Evolutionary conservation across 2,797 vertebrate species (phyloP).

Genomic region (Picus viridis): DNA sequence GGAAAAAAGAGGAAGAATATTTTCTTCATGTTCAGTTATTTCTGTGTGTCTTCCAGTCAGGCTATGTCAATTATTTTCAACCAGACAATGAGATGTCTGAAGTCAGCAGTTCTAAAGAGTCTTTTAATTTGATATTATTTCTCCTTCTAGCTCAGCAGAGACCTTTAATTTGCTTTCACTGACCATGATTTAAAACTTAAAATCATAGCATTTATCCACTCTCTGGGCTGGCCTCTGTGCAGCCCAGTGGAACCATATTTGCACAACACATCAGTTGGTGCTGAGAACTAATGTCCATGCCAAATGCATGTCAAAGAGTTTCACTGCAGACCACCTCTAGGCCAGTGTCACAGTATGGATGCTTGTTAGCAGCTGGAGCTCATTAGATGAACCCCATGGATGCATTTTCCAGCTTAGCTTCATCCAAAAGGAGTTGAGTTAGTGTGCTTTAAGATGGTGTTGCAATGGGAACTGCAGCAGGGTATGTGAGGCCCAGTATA

Average conservation of each 20-base stretch:
- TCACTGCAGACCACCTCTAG: background rate
- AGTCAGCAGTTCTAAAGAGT: background rate
- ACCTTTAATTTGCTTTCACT: background rate
- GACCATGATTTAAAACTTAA: background rate
- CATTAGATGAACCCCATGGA: background rate
- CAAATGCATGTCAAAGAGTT: background rate
- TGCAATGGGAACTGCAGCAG: background rate
- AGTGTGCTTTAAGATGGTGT: background rate
- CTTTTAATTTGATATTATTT: background rate
- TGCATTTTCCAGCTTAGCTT: background rate
- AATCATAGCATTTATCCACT: background rate
- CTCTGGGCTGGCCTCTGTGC: background rate
- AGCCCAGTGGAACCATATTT: background rate
- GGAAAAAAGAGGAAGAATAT: background rate
- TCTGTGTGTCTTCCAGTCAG: background rate
- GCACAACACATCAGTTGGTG: background rate
- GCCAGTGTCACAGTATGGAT: background rate
- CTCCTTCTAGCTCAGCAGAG: background rate
- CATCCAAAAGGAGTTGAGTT: background rate
- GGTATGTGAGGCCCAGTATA: background rate
- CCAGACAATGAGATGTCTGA: background rate
- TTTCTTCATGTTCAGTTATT: background rate
- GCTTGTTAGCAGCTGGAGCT: background rate
- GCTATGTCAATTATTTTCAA: background rate
- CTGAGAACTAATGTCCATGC: background rate